A percentile compares a stretch with the other conserved stretches of the same genome.
phyloP scores from a whole-genome alignment of 2,888 invertebrate genomes.

The Orchesella flavescens region DNA sequence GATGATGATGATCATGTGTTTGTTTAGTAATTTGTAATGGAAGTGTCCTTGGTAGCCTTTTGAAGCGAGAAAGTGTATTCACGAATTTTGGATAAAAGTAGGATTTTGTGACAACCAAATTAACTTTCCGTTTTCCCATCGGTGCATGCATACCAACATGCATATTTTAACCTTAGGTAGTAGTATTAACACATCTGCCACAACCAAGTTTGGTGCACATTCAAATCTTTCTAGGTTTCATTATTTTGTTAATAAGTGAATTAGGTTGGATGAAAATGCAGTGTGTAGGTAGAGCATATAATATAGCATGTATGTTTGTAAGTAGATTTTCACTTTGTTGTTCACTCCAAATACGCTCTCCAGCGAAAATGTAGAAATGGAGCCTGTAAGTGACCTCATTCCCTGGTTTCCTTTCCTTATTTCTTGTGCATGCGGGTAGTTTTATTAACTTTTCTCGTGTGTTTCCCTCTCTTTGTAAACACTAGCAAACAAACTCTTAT shows the following conservation, averaged over 20 bases:
- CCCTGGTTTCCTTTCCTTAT: conserved; percentile 54
- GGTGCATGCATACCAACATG: too few relatives aligned
- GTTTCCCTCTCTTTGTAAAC: too few relatives aligned
- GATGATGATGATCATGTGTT: neutral
- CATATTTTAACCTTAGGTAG: too few relatives aligned
- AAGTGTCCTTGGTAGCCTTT: neutral
- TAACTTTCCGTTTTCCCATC: too few relatives aligned
- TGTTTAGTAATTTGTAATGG: neutral
- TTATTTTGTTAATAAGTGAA: too few relatives aligned
- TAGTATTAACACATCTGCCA: too few relatives aligned
- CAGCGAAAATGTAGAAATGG: neutral
- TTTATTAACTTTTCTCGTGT: neutral
- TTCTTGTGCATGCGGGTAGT: conserved; percentile 26
- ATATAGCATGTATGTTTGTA: neutral
- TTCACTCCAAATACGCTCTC: conserved; percentile 4
- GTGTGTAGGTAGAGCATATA: neutral
- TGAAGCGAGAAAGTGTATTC: too few relatives aligned
- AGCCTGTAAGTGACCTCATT: conserved; percentile 39
- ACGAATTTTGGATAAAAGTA: too few relatives aligned
- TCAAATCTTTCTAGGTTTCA: too few relatives aligned
- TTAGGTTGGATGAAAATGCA: neutral
- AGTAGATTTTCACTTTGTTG: neutral
- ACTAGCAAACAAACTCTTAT: neutral
- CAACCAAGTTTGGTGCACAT: too few relatives aligned
- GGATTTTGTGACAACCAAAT: too few relatives aligned